A percentile compares a stretch with the other conserved stretches of the same genome.
These are phyloP conservation scores for Drosophila busckii DNA, from an alignment of 1,140 invertebrate species.

Conservation along the genomic window DNA sequence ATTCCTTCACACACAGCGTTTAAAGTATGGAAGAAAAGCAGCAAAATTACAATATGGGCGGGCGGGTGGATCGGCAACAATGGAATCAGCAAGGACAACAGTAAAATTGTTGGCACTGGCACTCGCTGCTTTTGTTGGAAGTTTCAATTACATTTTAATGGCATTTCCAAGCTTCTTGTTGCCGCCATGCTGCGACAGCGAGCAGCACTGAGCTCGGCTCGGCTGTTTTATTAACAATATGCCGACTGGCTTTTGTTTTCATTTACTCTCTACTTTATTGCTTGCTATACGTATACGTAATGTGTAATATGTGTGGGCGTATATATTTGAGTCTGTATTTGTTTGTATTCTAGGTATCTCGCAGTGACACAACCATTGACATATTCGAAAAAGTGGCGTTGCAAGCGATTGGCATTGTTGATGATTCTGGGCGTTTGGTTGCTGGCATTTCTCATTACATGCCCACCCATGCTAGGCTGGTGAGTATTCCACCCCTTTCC, in stretches of 20 bases:
- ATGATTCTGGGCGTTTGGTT: slow-evolving; percentile 93
- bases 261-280: slow-evolving; percentile 33
- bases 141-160: slow-evolving; percentile 79
- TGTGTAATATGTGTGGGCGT: too few relatives aligned
- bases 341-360: slow-evolving; percentile 83
- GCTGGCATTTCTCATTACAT: slow-evolving; percentile 88
- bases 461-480: slow-evolving; percentile 90
- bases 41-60: slow-evolving; percentile 9
- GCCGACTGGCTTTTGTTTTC: slow-evolving; percentile 63
- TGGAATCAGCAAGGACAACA: slow-evolving; percentile 1
- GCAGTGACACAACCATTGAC: slow-evolving; percentile 92
- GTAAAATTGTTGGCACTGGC: slow-evolving; percentile 10
- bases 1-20: slow-evolving; percentile 27
- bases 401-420: slow-evolving; percentile 86
- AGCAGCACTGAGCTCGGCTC: slow-evolving; percentile 20
- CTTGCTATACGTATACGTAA: slow-evolving; percentile 7
- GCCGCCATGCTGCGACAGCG: slow-evolving; percentile 33
- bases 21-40: too few relatives aligned
- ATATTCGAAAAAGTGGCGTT: slow-evolving; percentile 87
- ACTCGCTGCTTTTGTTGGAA: slow-evolving; percentile 50
- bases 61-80: slow-evolving; percentile 1
- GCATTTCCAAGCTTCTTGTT: slow-evolving; percentile 68
- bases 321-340: too few relatives aligned
- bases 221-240: slow-evolving; percentile 70
- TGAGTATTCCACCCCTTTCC: slow-evolving; percentile 78